Evolutionary conservation across 2,797 vertebrate species (phyloP).

Genomic region (Hydrocynus forskahlii): DNA sequence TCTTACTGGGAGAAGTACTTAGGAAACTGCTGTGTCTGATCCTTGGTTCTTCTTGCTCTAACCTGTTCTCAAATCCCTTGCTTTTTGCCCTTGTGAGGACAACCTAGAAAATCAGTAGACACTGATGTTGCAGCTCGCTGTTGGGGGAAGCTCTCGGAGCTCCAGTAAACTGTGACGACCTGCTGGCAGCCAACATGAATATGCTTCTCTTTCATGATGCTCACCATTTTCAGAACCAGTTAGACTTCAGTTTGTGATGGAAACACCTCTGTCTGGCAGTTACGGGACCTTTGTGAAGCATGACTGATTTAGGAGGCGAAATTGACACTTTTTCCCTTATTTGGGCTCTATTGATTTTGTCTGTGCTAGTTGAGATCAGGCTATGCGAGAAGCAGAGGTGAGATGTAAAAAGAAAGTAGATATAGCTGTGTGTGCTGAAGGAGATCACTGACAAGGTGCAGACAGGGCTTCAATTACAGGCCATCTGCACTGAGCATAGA

Average conservation of each 20-base stretch:
- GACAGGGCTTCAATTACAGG: slow-evolving; percentile 63
- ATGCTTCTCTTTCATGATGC: slow-evolving; percentile 49
- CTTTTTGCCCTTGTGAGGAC: slow-evolving; percentile 70
- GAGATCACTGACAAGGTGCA: slow-evolving; percentile 56
- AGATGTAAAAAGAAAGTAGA: slow-evolving; percentile 59
- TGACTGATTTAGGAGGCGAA: slow-evolving; percentile 70
- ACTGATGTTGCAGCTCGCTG: slow-evolving; percentile 62
- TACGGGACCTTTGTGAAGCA: slow-evolving; percentile 65
- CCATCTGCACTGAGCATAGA: slow-evolving; percentile 62
- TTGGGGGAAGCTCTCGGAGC: slow-evolving; percentile 52
- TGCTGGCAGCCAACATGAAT: slow-evolving; percentile 47
- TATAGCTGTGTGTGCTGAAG: slow-evolving; percentile 66
- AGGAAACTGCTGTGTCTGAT: slow-evolving; percentile 64
- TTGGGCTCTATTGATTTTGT: slow-evolving; percentile 72
- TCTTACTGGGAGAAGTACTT: slow-evolving; percentile 28
- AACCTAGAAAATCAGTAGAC: slow-evolving; percentile 40
- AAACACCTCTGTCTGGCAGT: slow-evolving; percentile 57
- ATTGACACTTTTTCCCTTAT: slow-evolving; percentile 39
- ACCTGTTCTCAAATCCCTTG: slow-evolving; percentile 45
- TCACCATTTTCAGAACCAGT: slow-evolving; percentile 31
- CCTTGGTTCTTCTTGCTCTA: slow-evolving; percentile 46
- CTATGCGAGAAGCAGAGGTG: slow-evolving; percentile 71
- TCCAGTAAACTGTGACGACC: slow-evolving; percentile 36
- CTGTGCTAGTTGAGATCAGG: slow-evolving; percentile 79
- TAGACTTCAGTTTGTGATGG: slow-evolving; percentile 52